phyloP scores from a whole-genome alignment of 2,113 vertebrate genomes.

The Odontesthes bonariensis region DNA sequence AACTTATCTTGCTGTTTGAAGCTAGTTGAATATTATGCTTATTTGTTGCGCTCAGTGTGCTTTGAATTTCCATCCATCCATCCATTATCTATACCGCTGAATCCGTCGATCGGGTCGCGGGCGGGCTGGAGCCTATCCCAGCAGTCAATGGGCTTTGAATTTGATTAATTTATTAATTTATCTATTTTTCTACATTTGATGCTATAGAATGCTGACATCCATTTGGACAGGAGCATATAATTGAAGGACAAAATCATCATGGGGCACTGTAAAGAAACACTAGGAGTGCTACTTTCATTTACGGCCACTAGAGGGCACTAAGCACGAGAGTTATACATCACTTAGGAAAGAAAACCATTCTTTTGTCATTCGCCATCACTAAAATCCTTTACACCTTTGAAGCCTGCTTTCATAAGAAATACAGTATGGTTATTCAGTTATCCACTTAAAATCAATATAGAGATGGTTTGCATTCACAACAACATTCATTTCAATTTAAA shows the following conservation, averaged over 20 bases:
- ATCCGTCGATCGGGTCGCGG: too few relatives aligned
- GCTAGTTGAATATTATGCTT: too few relatives aligned
- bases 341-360: neutral
- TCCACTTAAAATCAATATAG: neutral
- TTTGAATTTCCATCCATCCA: too few relatives aligned
- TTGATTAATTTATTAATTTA: too few relatives aligned
- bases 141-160: too few relatives aligned
- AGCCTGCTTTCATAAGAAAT: constrained; percentile 1
- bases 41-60: too few relatives aligned
- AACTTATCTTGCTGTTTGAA: too few relatives aligned
- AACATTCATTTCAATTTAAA: neutral
- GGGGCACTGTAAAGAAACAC: neutral
- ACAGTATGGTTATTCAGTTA: neutral
- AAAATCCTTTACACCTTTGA: neutral
- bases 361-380: neutral
- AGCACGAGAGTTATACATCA: neutral
- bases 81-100: too few relatives aligned
- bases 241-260: neutral
- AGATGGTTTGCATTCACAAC: neutral
- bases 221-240: neutral
- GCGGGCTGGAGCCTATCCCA: too few relatives aligned
- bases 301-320: constrained; percentile 60
- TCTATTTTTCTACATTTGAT: neutral
- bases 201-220: neutral
- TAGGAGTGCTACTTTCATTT: neutral